Conservation (phyloP, 2,797 vertebrate species). For the Tadarida brasiliensis region DNA sequence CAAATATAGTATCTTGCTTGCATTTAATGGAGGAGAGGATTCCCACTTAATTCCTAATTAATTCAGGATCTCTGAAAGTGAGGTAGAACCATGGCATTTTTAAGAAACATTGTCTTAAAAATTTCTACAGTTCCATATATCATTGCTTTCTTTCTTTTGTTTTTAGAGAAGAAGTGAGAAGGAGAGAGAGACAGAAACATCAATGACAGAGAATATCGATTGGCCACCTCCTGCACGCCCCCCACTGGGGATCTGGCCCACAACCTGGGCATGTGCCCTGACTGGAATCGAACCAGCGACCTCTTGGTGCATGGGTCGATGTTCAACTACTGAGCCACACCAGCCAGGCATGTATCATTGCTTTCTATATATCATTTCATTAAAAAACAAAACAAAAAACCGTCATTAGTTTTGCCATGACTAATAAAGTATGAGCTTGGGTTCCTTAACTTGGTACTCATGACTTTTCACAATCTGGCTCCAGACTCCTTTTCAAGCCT, state of each 20-base stretch:
- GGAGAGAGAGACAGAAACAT: no score
- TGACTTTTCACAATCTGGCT: neutral
- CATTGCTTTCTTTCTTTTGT: no score
- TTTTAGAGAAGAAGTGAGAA: no score
- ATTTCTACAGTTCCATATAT: neutral
- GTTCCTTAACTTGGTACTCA: neutral
- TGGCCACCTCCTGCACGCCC: no score
- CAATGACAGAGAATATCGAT: no score
- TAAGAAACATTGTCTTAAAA: neutral
- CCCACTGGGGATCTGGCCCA: no score
- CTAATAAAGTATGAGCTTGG: neutral
- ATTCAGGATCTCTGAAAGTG: neutral
- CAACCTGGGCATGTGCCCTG: no score
- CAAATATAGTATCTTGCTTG: neutral
- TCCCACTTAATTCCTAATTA: conserved; percentile 2
- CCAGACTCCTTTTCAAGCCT: neutral
- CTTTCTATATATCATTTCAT: neutral
- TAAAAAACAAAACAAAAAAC: neutral
- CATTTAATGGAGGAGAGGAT: neutral
- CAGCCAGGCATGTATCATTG: neutral
- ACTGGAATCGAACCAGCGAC: no score
- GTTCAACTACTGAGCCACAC: no score
- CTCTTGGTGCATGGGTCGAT: no score
- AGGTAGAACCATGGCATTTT: neutral
- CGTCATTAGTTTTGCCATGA: neutral